Evolutionary conservation across 2,797 vertebrate species (phyloP).

Genomic region (Avahi laniger): DNA sequence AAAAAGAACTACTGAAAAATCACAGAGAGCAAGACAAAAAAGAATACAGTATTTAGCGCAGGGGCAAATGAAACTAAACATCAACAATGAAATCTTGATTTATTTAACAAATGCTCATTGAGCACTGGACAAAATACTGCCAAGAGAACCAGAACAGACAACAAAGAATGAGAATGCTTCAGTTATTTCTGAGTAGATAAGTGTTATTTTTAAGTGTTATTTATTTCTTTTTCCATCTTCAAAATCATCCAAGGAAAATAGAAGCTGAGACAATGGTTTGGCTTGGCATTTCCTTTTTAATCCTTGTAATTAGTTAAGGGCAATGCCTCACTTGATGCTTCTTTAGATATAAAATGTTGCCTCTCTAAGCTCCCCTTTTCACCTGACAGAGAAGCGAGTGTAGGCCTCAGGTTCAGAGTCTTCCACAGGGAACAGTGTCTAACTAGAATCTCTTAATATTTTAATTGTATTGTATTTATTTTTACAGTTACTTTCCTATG

Average conservation of each 20-base stretch:
- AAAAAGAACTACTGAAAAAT: not conserved
- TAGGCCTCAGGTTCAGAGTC: not conserved
- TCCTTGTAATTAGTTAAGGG: not conserved
- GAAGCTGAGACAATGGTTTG: not conserved
- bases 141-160: not conserved
- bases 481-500: not conserved
- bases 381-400: not conserved
- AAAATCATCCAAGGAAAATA: conserved; percentile 19
- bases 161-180: not conserved
- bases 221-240: not conserved
- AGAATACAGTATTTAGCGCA: not conserved
- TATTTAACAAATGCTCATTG: not conserved
- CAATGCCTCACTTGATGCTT: not conserved
- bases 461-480: not conserved
- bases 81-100: not conserved
- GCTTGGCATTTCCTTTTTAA: not conserved
- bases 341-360: not conserved
- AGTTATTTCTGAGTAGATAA: not conserved
- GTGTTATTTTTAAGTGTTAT: not conserved
- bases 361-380: not conserved
- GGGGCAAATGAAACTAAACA: not conserved
- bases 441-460: not conserved
- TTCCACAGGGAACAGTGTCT: not conserved
- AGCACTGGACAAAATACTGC: not conserved
- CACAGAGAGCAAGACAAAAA: not conserved